These are phyloP conservation scores for Tanytarsus gracilentus DNA, from an alignment of 2,888 invertebrate genomes.

Conservation along the genomic window DNA sequence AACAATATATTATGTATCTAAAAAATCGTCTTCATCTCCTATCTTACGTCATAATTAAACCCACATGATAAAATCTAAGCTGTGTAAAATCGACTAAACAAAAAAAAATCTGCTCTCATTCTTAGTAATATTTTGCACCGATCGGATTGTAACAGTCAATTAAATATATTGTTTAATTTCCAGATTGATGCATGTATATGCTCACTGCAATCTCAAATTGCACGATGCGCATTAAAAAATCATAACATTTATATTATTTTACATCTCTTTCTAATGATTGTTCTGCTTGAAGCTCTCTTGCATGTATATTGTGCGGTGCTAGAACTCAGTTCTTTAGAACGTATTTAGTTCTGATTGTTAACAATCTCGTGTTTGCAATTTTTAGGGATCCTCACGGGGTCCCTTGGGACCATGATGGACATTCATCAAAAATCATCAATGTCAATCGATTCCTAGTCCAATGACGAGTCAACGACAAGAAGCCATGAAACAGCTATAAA, in stretches of 20 bases:
- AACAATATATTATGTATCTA: no score
- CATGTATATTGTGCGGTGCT: no score
- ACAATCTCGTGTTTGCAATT: no score
- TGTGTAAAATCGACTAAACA: not conserved
- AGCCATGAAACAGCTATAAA: no score
- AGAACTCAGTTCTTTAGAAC: no score
- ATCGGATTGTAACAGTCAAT: slow-evolving; percentile 22
- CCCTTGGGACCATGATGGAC: no score
- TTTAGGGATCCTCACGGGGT: no score
- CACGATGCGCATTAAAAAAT: slow-evolving; percentile 19
- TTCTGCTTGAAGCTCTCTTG: slow-evolving; percentile 10
- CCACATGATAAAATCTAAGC: not conserved
- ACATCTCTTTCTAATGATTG: not conserved
- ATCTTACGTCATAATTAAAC: no score
- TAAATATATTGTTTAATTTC: slow-evolving; percentile 26
- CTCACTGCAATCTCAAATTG: slow-evolving; percentile 8
- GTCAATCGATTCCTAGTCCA: no score
- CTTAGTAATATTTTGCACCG: not conserved
- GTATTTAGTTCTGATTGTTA: slow-evolving; percentile 15
- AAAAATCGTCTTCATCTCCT: no score
- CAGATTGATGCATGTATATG: slow-evolving; percentile 12
- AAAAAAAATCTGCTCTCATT: not conserved
- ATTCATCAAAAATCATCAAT: no score
- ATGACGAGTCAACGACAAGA: no score
- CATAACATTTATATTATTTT: slow-evolving; percentile 9